Conservation (phyloP, 2,888 invertebrate genomes). For the Chloroclystis v-ata region DNA sequence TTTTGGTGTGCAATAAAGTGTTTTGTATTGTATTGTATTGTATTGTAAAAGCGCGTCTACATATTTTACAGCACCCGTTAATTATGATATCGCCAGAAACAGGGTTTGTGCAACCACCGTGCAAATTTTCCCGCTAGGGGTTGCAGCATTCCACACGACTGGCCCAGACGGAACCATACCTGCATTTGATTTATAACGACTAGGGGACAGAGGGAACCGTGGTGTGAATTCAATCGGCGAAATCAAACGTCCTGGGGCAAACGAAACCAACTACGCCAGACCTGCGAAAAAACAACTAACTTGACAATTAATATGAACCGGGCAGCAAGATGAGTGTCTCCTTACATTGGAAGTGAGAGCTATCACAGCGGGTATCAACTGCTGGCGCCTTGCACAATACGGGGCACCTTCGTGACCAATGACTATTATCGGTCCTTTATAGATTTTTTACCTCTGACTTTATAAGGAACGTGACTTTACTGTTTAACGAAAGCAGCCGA, state of each 20-base stretch:
- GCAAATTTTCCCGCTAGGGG: constrained; percentile 47
- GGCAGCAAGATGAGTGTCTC: constrained; percentile 30
- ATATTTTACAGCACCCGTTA: constrained; percentile 29
- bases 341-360: constrained; percentile 48
- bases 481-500: constrained; percentile 56
- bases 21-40: too few species aligned
- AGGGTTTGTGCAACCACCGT: constrained; percentile 35
- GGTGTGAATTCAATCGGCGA: constrained; percentile 68
- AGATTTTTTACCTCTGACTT: constrained; percentile 56
- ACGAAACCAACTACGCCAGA: constrained; percentile 42
- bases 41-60: constrained; percentile 4
- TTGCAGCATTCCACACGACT: constrained; percentile 58
- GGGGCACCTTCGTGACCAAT: constrained; percentile 65
- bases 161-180: constrained; percentile 66
- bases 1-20: too few species aligned
- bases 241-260: constrained; percentile 51
- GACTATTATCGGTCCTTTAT: constrained; percentile 68
- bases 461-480: constrained; percentile 60
- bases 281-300: constrained; percentile 33
- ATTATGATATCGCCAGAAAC: constrained; percentile 41
- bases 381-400: constrained; percentile 64
- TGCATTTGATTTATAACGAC: constrained; percentile 76
- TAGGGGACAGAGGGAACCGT: constrained; percentile 63
- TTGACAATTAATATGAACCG: constrained; percentile 21
- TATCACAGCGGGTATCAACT: constrained; percentile 65